A percentile compares a stretch with the other conserved stretches of the same genome.
Evolutionary conservation across 1,140 invertebrate genomes (phyloP).

Genomic region (Anoplophora glabripennis): DNA sequence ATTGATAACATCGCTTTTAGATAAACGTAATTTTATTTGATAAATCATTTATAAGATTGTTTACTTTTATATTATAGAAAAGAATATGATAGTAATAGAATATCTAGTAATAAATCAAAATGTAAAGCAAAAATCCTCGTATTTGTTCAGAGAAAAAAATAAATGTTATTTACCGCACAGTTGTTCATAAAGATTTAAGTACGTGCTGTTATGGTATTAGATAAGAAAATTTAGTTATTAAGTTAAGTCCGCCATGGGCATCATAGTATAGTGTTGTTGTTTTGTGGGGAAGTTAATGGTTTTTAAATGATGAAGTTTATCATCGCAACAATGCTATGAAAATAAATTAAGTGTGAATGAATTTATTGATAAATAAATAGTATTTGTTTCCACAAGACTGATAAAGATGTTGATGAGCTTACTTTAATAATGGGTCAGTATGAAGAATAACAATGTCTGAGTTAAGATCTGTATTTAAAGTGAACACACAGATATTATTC

Average conservation of each 20-base stretch:
- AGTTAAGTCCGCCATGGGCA: too few species aligned
- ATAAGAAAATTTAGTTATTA: too few species aligned
- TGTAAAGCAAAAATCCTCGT: too few species aligned
- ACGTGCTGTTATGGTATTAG: too few species aligned
- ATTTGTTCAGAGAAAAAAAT: too few species aligned
- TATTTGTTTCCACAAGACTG: conserved; percentile 11
- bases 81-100: too few species aligned
- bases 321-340: neutral
- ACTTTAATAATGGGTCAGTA: conserved; percentile 11
- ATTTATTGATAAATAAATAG: conserved; percentile 11
- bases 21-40: neutral
- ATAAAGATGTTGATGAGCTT: conserved; percentile 4
- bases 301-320: conserved; percentile 1
- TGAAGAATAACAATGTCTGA: conserved; percentile 27
- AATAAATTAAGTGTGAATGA: neutral
- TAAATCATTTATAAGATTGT: too few species aligned
- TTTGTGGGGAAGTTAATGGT: neutral
- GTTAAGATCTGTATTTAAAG: conserved; percentile 23
- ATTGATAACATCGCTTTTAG: neutral
- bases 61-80: too few species aligned
- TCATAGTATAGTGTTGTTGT: too few species aligned
- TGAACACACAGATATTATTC: conserved; percentile 22
- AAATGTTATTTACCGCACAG: too few species aligned
- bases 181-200: too few species aligned
- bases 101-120: too few species aligned